Evolutionary conservation across 2,113 vertebrate genomes (phyloP).

Genomic region (Columba janthina): DNA sequence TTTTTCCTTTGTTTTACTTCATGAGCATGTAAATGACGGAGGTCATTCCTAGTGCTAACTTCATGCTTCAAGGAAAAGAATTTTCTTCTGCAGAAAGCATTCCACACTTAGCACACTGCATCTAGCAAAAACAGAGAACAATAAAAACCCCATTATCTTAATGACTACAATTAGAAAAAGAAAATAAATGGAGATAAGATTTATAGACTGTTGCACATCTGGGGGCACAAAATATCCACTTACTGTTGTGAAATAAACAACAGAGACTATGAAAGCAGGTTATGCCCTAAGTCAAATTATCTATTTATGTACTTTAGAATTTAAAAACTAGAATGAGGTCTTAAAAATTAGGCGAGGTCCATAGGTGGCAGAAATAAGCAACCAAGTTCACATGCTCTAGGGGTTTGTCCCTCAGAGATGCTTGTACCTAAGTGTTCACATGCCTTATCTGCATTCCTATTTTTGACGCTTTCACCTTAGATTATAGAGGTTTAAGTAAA

Average conservation of each 20-base stretch:
- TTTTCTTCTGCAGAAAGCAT: neutral
- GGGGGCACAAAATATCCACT: neutral
- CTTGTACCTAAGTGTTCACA: neutral
- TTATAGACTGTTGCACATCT: neutral
- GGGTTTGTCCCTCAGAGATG: neutral
- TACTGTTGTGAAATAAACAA: neutral
- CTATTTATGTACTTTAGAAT: neutral
- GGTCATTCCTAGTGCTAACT: neutral
- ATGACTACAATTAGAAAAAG: neutral
- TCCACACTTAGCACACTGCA: neutral
- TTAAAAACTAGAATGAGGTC: neutral
- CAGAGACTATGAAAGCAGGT: neutral
- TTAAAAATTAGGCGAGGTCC: neutral
- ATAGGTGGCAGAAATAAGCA: neutral
- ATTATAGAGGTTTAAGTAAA: neutral
- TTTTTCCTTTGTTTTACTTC: conserved; percentile 33
- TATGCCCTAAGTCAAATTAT: neutral
- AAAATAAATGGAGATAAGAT: neutral
- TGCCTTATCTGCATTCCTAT: neutral
- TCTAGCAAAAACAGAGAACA: neutral
- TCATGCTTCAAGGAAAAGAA: conserved; percentile 22
- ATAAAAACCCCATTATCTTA: neutral
- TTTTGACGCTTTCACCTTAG: neutral
- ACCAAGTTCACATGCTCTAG: neutral
- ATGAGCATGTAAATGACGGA: conserved; percentile 4